Evolutionary conservation across 2,888 invertebrate species (phyloP).

Genomic region (Rotaria socialis): DNA sequence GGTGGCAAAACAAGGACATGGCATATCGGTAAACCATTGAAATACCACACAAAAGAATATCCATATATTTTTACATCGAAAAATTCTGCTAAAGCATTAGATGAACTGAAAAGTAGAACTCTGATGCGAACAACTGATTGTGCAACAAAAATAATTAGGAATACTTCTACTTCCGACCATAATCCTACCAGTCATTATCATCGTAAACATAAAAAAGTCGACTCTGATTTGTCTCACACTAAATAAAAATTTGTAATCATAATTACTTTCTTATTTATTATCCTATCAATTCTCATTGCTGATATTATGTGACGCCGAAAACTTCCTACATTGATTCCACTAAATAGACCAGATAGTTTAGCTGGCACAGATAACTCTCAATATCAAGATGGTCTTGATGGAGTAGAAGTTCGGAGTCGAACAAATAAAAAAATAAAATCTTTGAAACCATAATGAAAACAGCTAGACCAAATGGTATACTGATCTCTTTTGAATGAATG

Average conservation of each 20-base stretch:
- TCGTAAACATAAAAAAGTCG: neutral
- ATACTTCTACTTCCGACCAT: neutral
- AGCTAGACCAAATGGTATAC: neutral
- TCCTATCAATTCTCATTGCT: neutral
- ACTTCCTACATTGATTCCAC: neutral
- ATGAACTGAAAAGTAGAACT: neutral
- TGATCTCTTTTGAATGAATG: neutral
- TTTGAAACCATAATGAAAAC: neutral
- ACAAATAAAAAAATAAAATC: neutral
- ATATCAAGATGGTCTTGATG: neutral
- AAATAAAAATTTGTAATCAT: neutral
- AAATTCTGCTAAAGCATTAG: neutral
- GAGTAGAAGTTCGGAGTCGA: neutral
- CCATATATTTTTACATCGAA: slow-evolving; percentile 49
- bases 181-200: neutral
- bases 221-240: neutral
- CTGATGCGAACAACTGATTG: neutral
- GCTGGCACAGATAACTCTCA: neutral
- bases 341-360: neutral
- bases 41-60: slow-evolving; percentile 53
- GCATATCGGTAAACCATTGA: slow-evolving; percentile 46
- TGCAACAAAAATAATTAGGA: neutral
- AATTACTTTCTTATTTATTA: neutral
- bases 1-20: slow-evolving; percentile 47
- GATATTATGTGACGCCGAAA: neutral